Percentiles rank a stretch among this genome's conserved stretches.
Evolutionary conservation across 2,888 invertebrate species (phyloP).

Genomic region (Philopedon plagiatum): DNA sequence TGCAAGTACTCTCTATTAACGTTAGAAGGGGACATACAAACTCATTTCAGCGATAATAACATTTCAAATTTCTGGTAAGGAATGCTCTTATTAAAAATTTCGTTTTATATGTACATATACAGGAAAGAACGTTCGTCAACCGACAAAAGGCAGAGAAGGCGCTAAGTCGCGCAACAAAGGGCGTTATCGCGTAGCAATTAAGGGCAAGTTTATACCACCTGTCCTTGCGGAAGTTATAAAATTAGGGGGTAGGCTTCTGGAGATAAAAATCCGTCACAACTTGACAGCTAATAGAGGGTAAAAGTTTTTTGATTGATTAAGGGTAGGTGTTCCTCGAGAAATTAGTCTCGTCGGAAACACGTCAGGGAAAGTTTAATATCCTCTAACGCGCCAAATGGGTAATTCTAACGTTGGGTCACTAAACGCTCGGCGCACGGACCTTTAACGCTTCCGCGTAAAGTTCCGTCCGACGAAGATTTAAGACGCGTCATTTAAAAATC

Average conservation of each 20-base stretch:
- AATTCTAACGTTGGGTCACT: background rate
- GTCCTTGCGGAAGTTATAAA: conserved; percentile 40
- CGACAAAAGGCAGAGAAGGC: conserved; percentile 26
- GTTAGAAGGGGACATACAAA: too few relatives aligned
- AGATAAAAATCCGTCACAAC: conserved; percentile 37
- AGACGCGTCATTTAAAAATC: background rate
- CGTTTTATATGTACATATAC: conserved; percentile 3
- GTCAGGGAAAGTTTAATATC: conserved; percentile 10
- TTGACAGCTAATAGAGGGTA: conserved; percentile 36
- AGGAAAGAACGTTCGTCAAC: background rate
- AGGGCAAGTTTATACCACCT: conserved; percentile 32
- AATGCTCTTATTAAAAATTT: background rate
- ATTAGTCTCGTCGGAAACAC: conserved; percentile 22
- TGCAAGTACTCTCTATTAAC: too few relatives aligned
- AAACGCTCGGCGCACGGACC: background rate
- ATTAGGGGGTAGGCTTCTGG: conserved; percentile 41
- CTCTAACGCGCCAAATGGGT: background rate
- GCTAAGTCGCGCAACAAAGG: conserved; percentile 15
- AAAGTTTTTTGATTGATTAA: conserved; percentile 45
- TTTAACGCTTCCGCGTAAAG: background rate
- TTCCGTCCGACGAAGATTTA: background rate
- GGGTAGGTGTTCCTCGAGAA: conserved; percentile 36
- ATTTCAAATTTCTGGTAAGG: background rate
- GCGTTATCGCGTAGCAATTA: conserved; percentile 44
- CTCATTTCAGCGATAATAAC: background rate